These are phyloP conservation scores for Porites cylindrica DNA, from an alignment of 92 coral and sea anemone species.

Conservation along the genomic window DNA sequence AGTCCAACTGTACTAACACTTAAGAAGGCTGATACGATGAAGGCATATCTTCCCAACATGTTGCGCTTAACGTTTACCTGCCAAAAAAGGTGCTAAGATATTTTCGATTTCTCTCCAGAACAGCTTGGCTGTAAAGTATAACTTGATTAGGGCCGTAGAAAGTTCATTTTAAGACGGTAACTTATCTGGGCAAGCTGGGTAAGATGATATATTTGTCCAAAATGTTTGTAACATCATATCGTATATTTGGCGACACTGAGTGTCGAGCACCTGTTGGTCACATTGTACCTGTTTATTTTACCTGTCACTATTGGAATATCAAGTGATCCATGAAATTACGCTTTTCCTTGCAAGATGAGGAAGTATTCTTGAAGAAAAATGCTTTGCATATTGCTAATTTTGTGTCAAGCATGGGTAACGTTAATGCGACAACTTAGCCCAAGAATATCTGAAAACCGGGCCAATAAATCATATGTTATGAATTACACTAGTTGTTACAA, in stretches of 20 bases:
- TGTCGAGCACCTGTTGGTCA: slow-evolving; percentile 36
- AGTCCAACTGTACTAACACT: slow-evolving; percentile 42
- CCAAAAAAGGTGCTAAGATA: neutral
- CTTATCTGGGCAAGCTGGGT: neutral
- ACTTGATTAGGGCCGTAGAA: neutral
- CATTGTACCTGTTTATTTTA: slow-evolving; percentile 18
- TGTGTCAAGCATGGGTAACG: too few relatives aligned
- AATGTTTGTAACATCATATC: slow-evolving; percentile 23
- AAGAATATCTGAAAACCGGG: too few relatives aligned
- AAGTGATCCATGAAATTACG: neutral
- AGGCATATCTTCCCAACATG: slow-evolving; percentile 52
- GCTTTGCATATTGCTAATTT: too few relatives aligned
- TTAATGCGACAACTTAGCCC: too few relatives aligned
- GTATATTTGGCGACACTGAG: slow-evolving; percentile 10
- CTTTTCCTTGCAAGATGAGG: too few relatives aligned
- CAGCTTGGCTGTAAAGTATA: neutral
- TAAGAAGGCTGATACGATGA: slow-evolving; percentile 29
- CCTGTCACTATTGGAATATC: slow-evolving; percentile 1
- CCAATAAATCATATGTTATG: too few relatives aligned
- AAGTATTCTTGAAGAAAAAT: too few relatives aligned
- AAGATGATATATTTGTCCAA: neutral
- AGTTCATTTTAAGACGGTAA: neutral
- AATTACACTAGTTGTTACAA: too few relatives aligned
- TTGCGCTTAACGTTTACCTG: neutral
- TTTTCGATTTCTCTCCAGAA: neutral